A percentile compares a stretch with the other conserved stretches of the same genome.
Evolutionary conservation across 2,888 invertebrate genomes (phyloP).

Genomic region (Papilio gigon): DNA sequence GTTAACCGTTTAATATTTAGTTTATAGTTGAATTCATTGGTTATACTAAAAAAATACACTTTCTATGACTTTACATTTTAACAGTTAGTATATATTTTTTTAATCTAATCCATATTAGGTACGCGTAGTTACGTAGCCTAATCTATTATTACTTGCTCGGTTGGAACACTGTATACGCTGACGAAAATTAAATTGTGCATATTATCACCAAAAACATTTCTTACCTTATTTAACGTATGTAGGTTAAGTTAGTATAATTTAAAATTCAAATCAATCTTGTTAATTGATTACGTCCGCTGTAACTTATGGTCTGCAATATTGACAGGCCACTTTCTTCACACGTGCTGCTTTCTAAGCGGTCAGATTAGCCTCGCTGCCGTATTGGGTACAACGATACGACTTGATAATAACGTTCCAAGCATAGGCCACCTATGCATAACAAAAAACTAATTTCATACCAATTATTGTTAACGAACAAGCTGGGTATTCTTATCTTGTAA

Average conservation of each 20-base stretch:
- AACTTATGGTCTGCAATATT: constrained; percentile 2
- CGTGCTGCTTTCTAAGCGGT: constrained; percentile 40
- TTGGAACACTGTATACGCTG: too few relatives aligned
- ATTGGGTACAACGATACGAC: constrained; percentile 26
- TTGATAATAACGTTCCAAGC: constrained; percentile 18
- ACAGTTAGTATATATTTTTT: too few relatives aligned
- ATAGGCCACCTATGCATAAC: neutral
- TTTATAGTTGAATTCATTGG: too few relatives aligned
- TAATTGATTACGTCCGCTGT: constrained; percentile 7
- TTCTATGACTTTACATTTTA: too few relatives aligned
- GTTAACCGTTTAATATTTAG: too few relatives aligned
- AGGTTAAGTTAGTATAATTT: neutral
- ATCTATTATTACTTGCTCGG: too few relatives aligned
- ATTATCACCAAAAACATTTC: neutral
- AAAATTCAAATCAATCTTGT: constrained; percentile 28
- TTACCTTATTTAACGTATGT: neutral
- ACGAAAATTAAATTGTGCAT: neutral
- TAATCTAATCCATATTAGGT: too few relatives aligned
- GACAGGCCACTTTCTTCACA: constrained; percentile 42
- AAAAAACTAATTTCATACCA: neutral
- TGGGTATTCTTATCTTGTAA: too few relatives aligned
- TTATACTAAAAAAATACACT: too few relatives aligned
- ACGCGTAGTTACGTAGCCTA: too few relatives aligned
- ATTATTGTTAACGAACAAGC: too few relatives aligned
- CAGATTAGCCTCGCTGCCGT: constrained; percentile 36